Base-by-base conservation (phyloP, 2,797 vertebrate genomes). In the Mycteria americana region DNA sequence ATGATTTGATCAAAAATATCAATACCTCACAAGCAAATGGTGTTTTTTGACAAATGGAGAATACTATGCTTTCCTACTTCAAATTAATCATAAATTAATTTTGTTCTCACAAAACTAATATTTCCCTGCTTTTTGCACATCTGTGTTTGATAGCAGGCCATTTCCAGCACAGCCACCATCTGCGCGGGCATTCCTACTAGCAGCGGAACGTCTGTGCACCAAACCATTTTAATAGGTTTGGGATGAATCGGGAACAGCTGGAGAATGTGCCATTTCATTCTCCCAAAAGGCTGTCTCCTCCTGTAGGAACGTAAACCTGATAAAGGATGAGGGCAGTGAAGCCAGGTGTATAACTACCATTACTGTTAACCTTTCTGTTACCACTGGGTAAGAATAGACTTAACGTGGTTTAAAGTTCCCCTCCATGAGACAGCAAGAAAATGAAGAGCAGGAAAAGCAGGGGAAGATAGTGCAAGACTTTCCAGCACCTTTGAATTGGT, bases 171-270 rank as follows among this genome's bases (percentile, higher is more conserved):
- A 54, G 53, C 28, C 80, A 72, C 63, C 35, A 18, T 37, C 59
- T 57, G 37, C 64, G n/a, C 0, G 0, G 48, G 16, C 22, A 23
- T 54, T 81, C 54, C 65, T 31, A 3, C 15, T 10, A 59, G 51
- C 45, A 53, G 6, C 23, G 33, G 18, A 18, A 39, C 2, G 0
- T 43, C 45, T 82, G 48, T 43, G 50, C 39, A 27, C 28, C n/a
- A 43, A n/a, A 31, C 31, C 23, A 13, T 11, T 60, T 14, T 14
- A 64, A 48, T 4, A 43, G 27, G 39, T 51, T 46, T 64, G 51
- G 46, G 59, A 25, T 80, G 35, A 59, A 53, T 48, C 11, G 9
- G 31, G 56, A 91, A 56, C 39, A 82, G 39, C 82, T 53, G 48
- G 11, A 73, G 46, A 60, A 46, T 0, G 0, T 54, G 23, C 12